Evolutionary conservation across 2,888 invertebrate species (phyloP).

Genomic region (Dicycla oo): DNA sequence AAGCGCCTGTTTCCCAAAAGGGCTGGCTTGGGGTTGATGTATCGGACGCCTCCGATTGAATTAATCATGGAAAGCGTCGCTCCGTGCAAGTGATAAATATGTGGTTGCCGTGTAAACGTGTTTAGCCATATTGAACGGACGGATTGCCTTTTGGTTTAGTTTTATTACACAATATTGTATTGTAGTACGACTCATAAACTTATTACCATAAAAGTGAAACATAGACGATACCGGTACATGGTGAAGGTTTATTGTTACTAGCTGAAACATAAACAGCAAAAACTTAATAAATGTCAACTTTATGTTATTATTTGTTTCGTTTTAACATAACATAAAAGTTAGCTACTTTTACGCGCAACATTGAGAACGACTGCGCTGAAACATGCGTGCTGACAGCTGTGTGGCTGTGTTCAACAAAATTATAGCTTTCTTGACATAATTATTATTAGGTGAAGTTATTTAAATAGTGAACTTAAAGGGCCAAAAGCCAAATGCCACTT

Average conservation of each 20-base stretch:
- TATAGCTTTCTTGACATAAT: slow-evolving; percentile 16
- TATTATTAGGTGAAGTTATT: slow-evolving; percentile 26
- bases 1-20: slow-evolving; percentile 80
- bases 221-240: slow-evolving; percentile 13
- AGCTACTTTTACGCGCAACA: slow-evolving; percentile 33
- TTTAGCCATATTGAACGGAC: slow-evolving; percentile 11
- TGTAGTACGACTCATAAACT: slow-evolving; percentile 4
- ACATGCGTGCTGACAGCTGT: slow-evolving; percentile 27
- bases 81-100: slow-evolving; percentile 73
- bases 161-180: slow-evolving; percentile 9
- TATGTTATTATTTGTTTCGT: slow-evolving; percentile 50
- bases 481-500: slow-evolving; percentile 42
- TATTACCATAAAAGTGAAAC: slow-evolving; percentile 20
- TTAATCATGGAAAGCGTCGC: slow-evolving; percentile 83
- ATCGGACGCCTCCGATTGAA: slow-evolving; percentile 85
- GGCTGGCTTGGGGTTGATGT: slow-evolving; percentile 74
- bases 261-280: slow-evolving; percentile 28
- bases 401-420: slow-evolving; percentile 22
- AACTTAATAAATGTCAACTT: slow-evolving; percentile 51
- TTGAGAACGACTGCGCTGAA: slow-evolving; percentile 18
- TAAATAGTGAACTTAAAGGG: slow-evolving; percentile 31
- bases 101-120: slow-evolving; percentile 52
- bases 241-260: slow-evolving; percentile 34
- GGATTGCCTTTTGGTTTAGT: slow-evolving; percentile 14
- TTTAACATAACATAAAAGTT: slow-evolving; percentile 49